Evolutionary conservation across 2,888 invertebrate genomes (phyloP), one percentile per base, ranked within the genome.

Genomic region (Ecliptopera silaceata): DNA sequence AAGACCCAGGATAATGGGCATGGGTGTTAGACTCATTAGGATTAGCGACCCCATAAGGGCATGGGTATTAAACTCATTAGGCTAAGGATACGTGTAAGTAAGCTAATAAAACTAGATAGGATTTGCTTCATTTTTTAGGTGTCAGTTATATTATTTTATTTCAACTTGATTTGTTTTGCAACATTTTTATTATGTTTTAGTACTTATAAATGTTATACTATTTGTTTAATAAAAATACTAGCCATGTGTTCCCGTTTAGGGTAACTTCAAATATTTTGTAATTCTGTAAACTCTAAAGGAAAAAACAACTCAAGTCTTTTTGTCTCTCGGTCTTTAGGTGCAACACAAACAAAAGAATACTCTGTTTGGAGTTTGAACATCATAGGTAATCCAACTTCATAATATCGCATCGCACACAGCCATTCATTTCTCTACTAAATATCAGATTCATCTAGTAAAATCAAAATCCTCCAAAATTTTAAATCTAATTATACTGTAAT

Each of bases 31-130:
- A 17, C 53, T 53, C 46, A 53, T 56, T 47, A 47, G 31, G 31
- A 1, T 34, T 15, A 44, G 8, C 29, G 52, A 52, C 57, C 57
- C 57, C 18, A 48, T 47, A 48, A 31, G 57, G 52, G 53, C 57
- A 50, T 53, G 57, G 31, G 45, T 41, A 6, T n/a, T 51, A 51
- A 15, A 41, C 36, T n/a, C 51, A 51, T 56, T 52, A 52, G 56
- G 31, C 12, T 55, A 48, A 43, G 34, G 29, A 29, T 39, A 52
- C 38, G 2, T 43, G 3, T 36, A 51, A 1, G 18, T 47, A 55
- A 15, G 32, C 4, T 34, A 47, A n/a, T n/a, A n/a, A n/a, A n/a
- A 8, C 18, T 39, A 43, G 29, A 18, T 48, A 48, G 11, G 31
- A 43, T 48, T 29, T 45, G 53, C 53, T 50, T 59, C 4, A 11